Percentiles rank a stretch among this genome's conserved stretches.
phyloP scores from a whole-genome alignment of 2,113 vertebrate species.

The Coregonus clupeaformis region DNA sequence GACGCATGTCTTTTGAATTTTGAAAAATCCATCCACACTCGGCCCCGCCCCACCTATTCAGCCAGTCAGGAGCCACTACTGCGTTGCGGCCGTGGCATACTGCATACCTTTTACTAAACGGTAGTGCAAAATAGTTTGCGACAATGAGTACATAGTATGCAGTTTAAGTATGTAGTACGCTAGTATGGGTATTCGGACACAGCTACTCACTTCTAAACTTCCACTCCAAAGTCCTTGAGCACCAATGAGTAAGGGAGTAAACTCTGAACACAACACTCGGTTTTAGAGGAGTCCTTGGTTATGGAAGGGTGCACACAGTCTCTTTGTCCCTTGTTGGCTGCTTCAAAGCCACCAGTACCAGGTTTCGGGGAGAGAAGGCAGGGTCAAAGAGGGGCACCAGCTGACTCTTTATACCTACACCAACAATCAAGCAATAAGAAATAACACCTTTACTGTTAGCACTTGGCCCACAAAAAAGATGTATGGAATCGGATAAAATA shows the following conservation, averaged over 20 bases:
- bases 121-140: no score
- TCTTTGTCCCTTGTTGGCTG: neutral
- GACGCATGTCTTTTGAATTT: no score
- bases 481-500: neutral
- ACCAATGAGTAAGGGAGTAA: neutral
- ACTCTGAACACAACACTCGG: neutral
- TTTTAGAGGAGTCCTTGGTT: neutral
- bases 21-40: no score
- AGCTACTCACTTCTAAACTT: neutral
- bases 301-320: neutral
- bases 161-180: no score
- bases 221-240: neutral
- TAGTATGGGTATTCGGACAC: no score
- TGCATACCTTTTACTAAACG: no score
- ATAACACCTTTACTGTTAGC: no score
- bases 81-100: no score
- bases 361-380: conserved; percentile 84
- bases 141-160: no score
- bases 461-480: no score
- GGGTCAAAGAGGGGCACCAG: conserved; percentile 88
- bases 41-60: no score
- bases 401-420: conserved; percentile 80
- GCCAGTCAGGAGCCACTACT: no score
- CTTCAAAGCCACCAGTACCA: conserved; percentile 84
- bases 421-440: neutral